phyloP scores from a whole-genome alignment of 2,797 vertebrate species.

The Pipistrellus pygmaeus region DNA sequence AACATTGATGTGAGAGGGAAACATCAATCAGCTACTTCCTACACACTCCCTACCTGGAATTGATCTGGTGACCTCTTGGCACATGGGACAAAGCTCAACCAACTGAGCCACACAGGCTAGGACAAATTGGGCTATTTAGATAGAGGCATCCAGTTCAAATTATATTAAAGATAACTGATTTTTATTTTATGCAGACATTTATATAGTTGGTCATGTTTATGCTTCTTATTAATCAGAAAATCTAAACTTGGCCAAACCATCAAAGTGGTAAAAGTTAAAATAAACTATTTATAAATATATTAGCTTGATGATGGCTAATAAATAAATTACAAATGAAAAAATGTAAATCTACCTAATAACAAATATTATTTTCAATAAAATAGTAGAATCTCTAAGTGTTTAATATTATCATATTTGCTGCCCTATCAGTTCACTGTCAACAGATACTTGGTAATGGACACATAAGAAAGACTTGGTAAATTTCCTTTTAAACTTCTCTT shows the following conservation, averaged over 20 bases:
- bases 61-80: too few species aligned
- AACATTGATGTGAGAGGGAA: too few species aligned
- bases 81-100: too few species aligned
- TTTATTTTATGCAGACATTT: background rate
- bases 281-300: background rate
- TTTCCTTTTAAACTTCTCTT: conserved; percentile 22
- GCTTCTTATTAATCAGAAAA: background rate
- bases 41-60: too few species aligned
- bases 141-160: background rate
- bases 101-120: too few species aligned
- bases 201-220: background rate
- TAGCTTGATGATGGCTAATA: background rate
- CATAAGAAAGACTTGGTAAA: background rate
- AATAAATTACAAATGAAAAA: background rate
- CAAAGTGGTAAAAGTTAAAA: background rate
- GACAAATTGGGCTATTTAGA: background rate
- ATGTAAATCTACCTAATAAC: background rate
- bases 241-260: background rate
- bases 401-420: background rate
- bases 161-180: conserved; percentile 2
- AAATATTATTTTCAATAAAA: conserved; percentile 38
- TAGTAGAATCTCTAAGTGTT: background rate
- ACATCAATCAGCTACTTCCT: too few species aligned
- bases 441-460: background rate
- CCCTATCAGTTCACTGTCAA: background rate